These are phyloP conservation scores for Cervus canadensis DNA, from an alignment of 2,113 vertebrate genomes.

Conservation along the genomic window DNA sequence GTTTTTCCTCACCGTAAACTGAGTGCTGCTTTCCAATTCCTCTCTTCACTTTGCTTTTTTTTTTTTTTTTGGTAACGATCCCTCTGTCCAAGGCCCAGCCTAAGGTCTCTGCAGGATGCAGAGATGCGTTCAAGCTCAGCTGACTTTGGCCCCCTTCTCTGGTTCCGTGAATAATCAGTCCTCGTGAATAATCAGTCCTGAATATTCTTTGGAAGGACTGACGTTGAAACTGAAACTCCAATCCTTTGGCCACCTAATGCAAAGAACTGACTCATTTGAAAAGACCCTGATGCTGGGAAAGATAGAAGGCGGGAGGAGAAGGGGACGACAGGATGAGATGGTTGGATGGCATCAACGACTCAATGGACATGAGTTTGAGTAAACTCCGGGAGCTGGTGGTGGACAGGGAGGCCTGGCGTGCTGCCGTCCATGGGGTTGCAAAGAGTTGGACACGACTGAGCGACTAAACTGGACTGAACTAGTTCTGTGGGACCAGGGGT, in stretches of 20 bases:
- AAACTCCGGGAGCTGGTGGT: not conserved
- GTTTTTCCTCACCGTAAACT: not conserved
- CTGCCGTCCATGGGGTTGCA: not conserved
- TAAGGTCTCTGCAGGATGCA: not conserved
- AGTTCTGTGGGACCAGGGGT: not conserved
- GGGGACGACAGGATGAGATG: not conserved
- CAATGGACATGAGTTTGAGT: not conserved
- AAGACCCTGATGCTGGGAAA: not conserved
- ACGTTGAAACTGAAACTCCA: not conserved
- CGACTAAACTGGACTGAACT: not conserved
- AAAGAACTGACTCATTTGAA: not conserved
- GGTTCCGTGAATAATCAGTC: not conserved
- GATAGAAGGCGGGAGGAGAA: not conserved
- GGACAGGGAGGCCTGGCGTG: not conserved
- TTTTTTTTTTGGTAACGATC: too few relatives aligned
- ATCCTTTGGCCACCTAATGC: not conserved
- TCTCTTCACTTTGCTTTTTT: rapidly evolving
- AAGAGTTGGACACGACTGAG: not conserved
- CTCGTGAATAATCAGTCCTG: not conserved
- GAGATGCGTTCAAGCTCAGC: rapidly evolving
- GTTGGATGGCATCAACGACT: not conserved
- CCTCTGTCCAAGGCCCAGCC: not conserved
- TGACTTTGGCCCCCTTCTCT: rapidly evolving
- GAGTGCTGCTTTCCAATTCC: not conserved
- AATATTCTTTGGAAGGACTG: not conserved